These are phyloP conservation scores for Neoitamus cyanurus DNA, from an alignment of 2,888 invertebrate species.

Conservation along the genomic window DNA sequence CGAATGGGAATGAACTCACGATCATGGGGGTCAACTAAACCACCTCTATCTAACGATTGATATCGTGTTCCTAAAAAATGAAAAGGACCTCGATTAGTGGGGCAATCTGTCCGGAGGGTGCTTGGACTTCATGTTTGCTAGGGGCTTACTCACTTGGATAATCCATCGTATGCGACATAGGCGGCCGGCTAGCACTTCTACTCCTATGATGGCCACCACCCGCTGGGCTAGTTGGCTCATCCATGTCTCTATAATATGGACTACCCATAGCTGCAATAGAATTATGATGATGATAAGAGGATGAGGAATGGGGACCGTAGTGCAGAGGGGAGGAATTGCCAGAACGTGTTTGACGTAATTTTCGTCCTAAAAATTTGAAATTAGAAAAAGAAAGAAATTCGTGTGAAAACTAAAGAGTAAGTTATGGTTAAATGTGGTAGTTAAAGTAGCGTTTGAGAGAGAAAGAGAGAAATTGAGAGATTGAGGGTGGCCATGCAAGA, in stretches of 20 bases:
- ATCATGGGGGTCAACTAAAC: constrained; percentile 80
- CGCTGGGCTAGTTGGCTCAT: constrained; percentile 87
- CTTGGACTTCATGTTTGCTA: background rate
- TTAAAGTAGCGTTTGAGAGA: constrained; percentile 18
- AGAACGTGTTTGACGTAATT: constrained; percentile 59
- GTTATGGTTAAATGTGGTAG: constrained; percentile 39
- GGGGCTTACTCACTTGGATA: constrained; percentile 68
- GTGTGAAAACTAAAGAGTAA: constrained; percentile 41
- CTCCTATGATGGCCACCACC: constrained; percentile 85
- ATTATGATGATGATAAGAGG: constrained; percentile 68
- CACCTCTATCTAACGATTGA: constrained; percentile 78
- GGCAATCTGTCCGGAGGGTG: background rate
- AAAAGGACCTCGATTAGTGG: background rate
- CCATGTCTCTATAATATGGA: constrained; percentile 80
- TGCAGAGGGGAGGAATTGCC: constrained; percentile 60
- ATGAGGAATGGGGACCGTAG: constrained; percentile 62
- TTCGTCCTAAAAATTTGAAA: constrained; percentile 57
- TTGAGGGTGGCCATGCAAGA: constrained; percentile 45
- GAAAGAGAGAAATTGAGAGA: constrained; percentile 24
- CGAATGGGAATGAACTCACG: constrained; percentile 89
- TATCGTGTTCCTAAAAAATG: constrained; percentile 67
- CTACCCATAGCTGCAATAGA: constrained; percentile 69
- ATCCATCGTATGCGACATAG: constrained; percentile 71
- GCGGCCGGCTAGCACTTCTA: constrained; percentile 82
- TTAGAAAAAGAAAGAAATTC: constrained; percentile 50